Evolutionary conservation across 2,797 vertebrate species (phyloP).

Genomic region (Tokudaia muenninki): DNA sequence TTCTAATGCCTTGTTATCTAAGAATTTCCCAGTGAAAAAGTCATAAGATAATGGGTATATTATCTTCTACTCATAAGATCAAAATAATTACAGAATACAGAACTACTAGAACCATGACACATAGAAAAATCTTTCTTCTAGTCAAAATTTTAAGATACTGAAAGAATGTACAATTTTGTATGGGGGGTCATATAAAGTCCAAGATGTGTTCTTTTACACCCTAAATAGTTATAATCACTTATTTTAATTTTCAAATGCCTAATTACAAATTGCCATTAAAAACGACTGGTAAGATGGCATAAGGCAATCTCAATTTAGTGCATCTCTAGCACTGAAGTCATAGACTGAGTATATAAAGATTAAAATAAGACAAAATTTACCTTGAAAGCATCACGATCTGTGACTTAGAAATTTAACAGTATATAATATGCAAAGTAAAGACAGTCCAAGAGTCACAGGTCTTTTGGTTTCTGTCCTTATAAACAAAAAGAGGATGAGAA

Average conservation of each 20-base stretch:
- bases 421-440: neutral
- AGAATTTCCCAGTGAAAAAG: constrained; percentile 8
- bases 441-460: neutral
- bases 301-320: neutral
- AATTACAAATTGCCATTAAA: neutral
- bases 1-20: neutral
- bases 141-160: constrained; percentile 23
- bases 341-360: constrained; percentile 25
- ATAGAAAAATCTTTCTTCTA: neutral
- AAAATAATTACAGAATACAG: constrained; percentile 30
- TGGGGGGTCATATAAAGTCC: neutral
- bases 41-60: neutral
- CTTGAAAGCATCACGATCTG: neutral
- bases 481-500: neutral
- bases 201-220: neutral
- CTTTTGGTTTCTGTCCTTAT: neutral
- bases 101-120: neutral
- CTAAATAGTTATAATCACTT: neutral
- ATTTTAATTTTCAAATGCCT: constrained; percentile 3
- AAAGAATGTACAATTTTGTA: constrained; percentile 5
- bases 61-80: constrained; percentile 17
- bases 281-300: neutral
- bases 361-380: neutral
- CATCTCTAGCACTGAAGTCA: neutral
- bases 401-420: constrained; percentile 12